A percentile compares a stretch with the other conserved stretches of the same genome.
phyloP scores from a whole-genome alignment of 2,797 vertebrate genomes.

The Pachyuromys duprasi region DNA sequence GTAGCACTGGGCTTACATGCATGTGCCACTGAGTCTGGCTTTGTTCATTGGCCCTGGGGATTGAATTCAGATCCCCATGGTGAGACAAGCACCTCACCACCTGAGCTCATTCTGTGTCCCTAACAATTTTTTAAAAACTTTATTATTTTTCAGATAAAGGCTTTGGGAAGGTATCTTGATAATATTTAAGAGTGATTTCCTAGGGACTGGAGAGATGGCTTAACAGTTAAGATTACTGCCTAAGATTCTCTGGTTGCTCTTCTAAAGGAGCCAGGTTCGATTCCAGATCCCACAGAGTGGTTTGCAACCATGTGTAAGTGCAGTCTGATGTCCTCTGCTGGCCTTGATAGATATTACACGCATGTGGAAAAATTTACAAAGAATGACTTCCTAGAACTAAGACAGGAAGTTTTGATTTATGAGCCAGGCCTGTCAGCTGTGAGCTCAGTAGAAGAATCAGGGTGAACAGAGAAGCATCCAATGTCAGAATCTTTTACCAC shows the following conservation, averaged over 20 bases:
- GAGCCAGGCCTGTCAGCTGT: background rate
- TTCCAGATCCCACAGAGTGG: background rate
- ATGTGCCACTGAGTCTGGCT: background rate
- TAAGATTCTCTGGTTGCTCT: background rate
- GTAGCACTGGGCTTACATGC: background rate
- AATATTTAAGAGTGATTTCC: background rate
- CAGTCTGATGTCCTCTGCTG: background rate
- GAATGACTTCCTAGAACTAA: background rate
- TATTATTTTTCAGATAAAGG: slow-evolving; percentile 2
- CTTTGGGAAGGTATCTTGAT: background rate
- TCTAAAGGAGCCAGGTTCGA: background rate
- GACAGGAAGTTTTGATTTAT: background rate
- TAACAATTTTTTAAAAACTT: background rate
- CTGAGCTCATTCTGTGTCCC: background rate
- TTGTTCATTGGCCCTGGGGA: background rate
- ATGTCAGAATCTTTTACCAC: background rate
- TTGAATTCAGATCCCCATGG: background rate
- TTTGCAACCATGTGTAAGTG: background rate
- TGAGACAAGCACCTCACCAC: background rate
- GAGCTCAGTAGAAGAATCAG: background rate
- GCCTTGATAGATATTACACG: background rate
- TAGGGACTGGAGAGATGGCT: background rate
- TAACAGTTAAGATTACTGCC: background rate
- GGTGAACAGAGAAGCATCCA: background rate
- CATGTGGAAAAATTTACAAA: background rate